Conservation (phyloP, 2,797 vertebrate genomes). For the Sitta carolinensis region DNA sequence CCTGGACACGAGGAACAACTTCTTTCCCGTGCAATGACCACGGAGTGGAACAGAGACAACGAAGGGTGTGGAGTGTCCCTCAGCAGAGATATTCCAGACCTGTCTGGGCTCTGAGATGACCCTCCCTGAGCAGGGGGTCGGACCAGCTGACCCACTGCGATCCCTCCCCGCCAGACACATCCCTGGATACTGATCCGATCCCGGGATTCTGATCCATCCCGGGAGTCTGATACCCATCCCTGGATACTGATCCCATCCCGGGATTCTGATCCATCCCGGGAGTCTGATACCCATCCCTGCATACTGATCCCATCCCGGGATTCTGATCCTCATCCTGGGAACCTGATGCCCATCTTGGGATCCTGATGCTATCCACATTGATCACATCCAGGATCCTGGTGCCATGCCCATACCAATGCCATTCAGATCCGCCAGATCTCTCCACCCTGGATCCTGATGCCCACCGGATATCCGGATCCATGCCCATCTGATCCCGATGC, state of each 20-base stretch:
- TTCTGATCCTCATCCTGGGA: fast-evolving
- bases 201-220: fast-evolving
- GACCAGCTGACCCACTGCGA: fast-evolving
- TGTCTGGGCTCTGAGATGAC: neutral
- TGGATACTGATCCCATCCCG: neutral
- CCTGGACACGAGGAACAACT: neutral
- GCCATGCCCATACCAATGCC: too few species aligned
- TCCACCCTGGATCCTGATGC: too few species aligned
- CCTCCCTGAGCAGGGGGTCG: fast-evolving
- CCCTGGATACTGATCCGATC: neutral
- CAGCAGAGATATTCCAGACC: neutral
- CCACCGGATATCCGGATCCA: too few species aligned
- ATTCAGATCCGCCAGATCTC: too few species aligned
- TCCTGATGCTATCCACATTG: too few species aligned
- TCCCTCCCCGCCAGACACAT: neutral
- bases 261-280: fast-evolving
- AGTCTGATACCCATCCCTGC: fast-evolving
- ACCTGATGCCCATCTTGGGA: too few species aligned
- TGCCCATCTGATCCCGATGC: neutral
- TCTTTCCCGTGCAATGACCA: fast-evolving
- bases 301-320: fast-evolving
- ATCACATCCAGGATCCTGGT: too few species aligned
- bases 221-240: fast-evolving
- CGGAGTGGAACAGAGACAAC: neutral
- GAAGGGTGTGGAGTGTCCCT: neutral